Percentiles rank a stretch among this genome's conserved stretches.
Evolutionary conservation across 2,888 invertebrate genomes (phyloP).

Genomic region (Dysmachus trigonus): DNA sequence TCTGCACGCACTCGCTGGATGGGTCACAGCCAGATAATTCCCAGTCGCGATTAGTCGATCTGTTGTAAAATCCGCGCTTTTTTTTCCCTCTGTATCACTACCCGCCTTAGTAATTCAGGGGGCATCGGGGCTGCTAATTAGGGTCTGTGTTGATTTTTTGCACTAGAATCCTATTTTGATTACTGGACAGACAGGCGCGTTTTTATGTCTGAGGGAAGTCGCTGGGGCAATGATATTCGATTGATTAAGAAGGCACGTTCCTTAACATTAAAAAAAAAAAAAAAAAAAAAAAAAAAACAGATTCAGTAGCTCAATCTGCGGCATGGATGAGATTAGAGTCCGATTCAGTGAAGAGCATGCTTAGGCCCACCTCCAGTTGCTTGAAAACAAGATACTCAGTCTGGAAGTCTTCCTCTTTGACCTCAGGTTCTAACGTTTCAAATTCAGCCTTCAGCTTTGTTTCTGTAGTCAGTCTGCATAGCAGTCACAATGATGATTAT

Average conservation of each 20-base stretch:
- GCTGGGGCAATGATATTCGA: background rate
- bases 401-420: background rate
- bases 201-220: background rate
- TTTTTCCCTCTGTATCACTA: background rate
- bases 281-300: background rate
- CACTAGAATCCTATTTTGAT: slow-evolving; percentile 12
- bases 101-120: background rate
- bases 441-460: background rate
- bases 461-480: background rate
- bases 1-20: background rate
- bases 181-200: background rate
- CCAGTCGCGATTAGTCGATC: background rate
- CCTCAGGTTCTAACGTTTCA: background rate
- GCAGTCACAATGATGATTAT: background rate
- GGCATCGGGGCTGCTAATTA: background rate
- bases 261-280: background rate
- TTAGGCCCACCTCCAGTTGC: background rate
- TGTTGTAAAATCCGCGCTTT: background rate
- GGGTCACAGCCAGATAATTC: background rate
- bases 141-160: slow-evolving; percentile 2
- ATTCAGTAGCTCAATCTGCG: background rate
- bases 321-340: background rate
- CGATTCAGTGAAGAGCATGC: background rate
- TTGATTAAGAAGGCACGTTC: background rate
- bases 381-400: background rate